Conservation (phyloP, 1,140 invertebrate genomes). For the Brachionus plicatilis region DNA sequence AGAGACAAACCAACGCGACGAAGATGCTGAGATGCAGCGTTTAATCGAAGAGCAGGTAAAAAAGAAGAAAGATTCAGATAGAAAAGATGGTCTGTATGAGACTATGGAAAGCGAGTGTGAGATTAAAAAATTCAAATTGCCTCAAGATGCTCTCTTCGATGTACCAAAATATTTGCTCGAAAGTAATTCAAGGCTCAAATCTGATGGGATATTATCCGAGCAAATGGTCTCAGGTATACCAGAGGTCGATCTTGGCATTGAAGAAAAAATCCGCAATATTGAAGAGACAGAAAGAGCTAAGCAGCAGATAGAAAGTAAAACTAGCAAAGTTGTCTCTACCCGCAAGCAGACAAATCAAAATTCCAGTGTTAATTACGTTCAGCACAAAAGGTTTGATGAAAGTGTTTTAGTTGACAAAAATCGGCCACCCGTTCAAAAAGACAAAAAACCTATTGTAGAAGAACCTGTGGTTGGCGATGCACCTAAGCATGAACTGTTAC, state of each 20-base stretch:
- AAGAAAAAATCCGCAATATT: slow-evolving; percentile 94
- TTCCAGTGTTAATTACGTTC: slow-evolving; percentile 34
- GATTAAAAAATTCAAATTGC: slow-evolving; percentile 43
- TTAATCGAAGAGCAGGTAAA: slow-evolving; percentile 80
- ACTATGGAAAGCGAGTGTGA: background rate
- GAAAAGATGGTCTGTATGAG: background rate
- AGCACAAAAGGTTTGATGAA: slow-evolving; percentile 34
- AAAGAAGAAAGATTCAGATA: slow-evolving; percentile 65
- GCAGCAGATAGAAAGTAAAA: slow-evolving; percentile 45
- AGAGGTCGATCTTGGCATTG: slow-evolving; percentile 97
- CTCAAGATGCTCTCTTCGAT: slow-evolving; percentile 55
- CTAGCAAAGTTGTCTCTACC: background rate
- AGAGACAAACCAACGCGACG: slow-evolving; percentile 92
- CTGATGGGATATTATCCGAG: slow-evolving; percentile 98
- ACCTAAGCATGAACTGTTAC: slow-evolving; percentile 30
- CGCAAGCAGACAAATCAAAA: background rate
- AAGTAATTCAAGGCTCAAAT: slow-evolving; percentile 63
- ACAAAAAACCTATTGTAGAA: background rate
- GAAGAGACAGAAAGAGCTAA: slow-evolving; percentile 96
- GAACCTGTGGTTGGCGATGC: slow-evolving; percentile 35
- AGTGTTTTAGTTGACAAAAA: slow-evolving; percentile 6
- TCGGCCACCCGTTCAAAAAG: background rate
- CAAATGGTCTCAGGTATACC: slow-evolving; percentile 99
- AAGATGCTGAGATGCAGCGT: slow-evolving; percentile 89
- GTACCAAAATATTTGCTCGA: slow-evolving; percentile 71